Base-by-base conservation (phyloP, 2,888 invertebrate species). In the Sphaerophoria taeniata region DNA sequence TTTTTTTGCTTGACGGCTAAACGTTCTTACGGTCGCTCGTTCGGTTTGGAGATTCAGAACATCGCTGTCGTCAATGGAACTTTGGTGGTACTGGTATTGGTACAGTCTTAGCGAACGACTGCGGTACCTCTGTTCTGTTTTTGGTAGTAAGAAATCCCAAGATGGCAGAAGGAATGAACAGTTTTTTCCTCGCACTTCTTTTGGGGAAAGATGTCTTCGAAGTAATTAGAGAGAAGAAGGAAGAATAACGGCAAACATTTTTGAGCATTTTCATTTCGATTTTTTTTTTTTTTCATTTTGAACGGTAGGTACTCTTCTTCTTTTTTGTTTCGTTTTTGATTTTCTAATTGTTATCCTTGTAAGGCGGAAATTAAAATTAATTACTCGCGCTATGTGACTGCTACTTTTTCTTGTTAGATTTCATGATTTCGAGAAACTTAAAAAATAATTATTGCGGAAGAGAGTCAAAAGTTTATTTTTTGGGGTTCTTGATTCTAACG, bases 271-370 rank as follows among this genome's bases (percentile, higher is more conserved):
- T 63, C 51, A 43, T 43, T 79, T 61, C 36, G 31, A 36, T 51
- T 55, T 80, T 24, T 33, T n/a, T 1, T 55, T 56, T 56, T 56
- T 39, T 39, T 24, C 24, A 39, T 39, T 39, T 39, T 39, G 39
- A 7, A 39, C 9, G 6, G 6, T 43, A 11, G 9, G 6, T 43
- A 24, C 4, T 55, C 34, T 34, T 56, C 12, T 9, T 43, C 14
- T 34, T 24, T 76, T 45, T 31, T 63, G 31, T 24, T 11, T 71
- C 61, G 12, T 14, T 39, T 80, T 67, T 58, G 71, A 58, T 61
- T 69, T 78, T 74, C 78, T 83, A 74, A 78, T 83, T 83, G 83
- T 83, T 83, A 78, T 83, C 78, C 83, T 78, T 69, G 83, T 56
- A 58, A 51, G 47, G 65, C 63, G 78, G 63, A 83, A 83, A 83